phyloP scores from a whole-genome alignment of 37 sponge, comb jelly and placozoan genomes.

The Axinella damicornis region DNA sequence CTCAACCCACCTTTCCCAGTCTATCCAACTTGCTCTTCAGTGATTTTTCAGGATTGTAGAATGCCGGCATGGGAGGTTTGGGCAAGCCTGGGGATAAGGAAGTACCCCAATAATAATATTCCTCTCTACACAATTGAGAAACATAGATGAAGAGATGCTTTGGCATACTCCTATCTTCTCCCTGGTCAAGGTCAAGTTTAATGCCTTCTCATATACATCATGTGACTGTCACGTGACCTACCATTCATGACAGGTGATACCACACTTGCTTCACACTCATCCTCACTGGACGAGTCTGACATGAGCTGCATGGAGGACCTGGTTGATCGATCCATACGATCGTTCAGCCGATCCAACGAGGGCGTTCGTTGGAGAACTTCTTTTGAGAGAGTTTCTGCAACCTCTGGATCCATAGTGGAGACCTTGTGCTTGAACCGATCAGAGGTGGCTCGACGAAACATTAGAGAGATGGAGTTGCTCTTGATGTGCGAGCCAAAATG shows the following conservation, averaged over 20 bases:
- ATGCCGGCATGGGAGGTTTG: too few species aligned
- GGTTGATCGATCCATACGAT: constrained; percentile 46
- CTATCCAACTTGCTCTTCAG: too few species aligned
- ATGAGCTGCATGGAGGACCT: constrained; percentile 8
- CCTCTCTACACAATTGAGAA: too few species aligned
- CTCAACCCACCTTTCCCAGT: too few species aligned
- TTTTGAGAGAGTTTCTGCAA: neutral
- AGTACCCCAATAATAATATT: too few species aligned
- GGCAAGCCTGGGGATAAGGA: too few species aligned
- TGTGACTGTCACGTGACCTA: neutral
- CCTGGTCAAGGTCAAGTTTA: too few species aligned
- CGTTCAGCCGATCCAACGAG: constrained; percentile 71
- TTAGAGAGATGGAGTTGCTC: neutral
- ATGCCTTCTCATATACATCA: too few species aligned
- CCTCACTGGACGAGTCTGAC: constrained; percentile 46
- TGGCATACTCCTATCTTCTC: too few species aligned
- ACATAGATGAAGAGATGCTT: too few species aligned
- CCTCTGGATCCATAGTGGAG: constrained; percentile 14
- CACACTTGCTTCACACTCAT: constrained; percentile 29
- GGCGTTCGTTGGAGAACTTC: constrained; percentile 25
- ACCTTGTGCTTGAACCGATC: constrained; percentile 23
- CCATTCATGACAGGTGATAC: constrained; percentile 23
- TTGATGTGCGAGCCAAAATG: too few species aligned
- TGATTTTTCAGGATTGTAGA: too few species aligned
- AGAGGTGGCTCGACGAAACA: constrained; percentile 5